Conservation (phyloP, 2,113 vertebrate genomes). For the Psephotus haematonotus region DNA sequence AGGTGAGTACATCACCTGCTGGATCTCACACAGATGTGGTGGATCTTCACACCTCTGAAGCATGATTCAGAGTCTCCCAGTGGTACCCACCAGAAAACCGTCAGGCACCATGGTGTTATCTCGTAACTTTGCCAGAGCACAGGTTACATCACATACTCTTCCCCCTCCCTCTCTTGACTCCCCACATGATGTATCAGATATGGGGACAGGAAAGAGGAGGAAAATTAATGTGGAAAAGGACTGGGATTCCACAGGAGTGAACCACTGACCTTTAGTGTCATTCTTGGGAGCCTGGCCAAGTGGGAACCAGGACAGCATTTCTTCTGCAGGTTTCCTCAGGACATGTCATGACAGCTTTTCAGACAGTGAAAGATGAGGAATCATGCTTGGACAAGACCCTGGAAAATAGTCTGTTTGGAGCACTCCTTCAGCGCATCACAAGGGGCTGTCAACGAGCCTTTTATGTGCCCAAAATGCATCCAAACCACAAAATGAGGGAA, state of each 20-base stretch:
- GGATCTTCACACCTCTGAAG: not conserved
- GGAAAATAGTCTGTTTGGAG: not conserved
- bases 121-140: not conserved
- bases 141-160: not conserved
- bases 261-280: not conserved
- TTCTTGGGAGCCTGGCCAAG: not conserved
- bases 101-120: rapidly evolving
- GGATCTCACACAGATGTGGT: not conserved
- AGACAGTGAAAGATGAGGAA: not conserved
- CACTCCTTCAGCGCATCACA: not conserved
- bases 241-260: not conserved
- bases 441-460: not conserved
- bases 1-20: not conserved
- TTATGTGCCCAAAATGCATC: not conserved
- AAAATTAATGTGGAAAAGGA: not conserved
- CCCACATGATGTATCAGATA: not conserved
- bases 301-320: not conserved
- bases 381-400: not conserved
- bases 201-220: not conserved
- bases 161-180: not conserved
- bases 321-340: not conserved
- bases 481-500: not conserved
- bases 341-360: not conserved
- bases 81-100: rapidly evolving
- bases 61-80: rapidly evolving